These are phyloP conservation scores for Coleophora flavipennella DNA, from an alignment of 2,888 invertebrate species.

Conservation along the genomic window DNA sequence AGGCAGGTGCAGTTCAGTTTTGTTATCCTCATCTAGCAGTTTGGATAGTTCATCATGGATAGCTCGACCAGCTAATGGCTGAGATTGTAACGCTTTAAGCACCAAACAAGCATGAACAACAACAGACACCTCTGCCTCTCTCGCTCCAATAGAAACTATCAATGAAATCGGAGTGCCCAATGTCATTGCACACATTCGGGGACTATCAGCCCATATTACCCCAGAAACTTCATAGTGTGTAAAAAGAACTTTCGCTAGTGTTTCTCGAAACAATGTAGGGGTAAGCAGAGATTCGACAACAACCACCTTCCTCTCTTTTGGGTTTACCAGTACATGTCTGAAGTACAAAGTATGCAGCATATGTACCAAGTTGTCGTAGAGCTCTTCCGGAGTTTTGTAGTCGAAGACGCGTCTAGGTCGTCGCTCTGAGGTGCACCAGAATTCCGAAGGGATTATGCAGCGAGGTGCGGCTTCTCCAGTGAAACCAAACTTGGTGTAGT, in stretches of 20 bases:
- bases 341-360: conserved; percentile 92
- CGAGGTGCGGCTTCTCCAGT: conserved; percentile 91
- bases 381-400: conserved; percentile 76
- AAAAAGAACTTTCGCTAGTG: conserved; percentile 92
- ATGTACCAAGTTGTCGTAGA: conserved; percentile 89
- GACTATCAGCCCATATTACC: conserved; percentile 84
- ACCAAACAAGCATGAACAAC: conserved; percentile 91
- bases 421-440: conserved; percentile 77
- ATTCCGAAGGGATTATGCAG: conserved; percentile 86
- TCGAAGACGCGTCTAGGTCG: conserved; percentile 75
- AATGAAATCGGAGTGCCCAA: conserved; percentile 83
- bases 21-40: conserved; percentile 58
- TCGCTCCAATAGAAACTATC: conserved; percentile 90
- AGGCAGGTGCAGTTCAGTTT: conserved; percentile 55
- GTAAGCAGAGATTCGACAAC: conserved; percentile 92
- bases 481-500: conserved; percentile 96
- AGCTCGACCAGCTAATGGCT: conserved; percentile 83
- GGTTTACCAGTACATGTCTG: conserved; percentile 91
- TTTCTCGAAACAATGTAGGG: conserved; percentile 88
- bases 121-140: conserved; percentile 80
- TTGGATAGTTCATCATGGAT: conserved; percentile 76
- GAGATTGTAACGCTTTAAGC: conserved; percentile 86
- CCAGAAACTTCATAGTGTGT: conserved; percentile 87
- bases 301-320: conserved; percentile 93
- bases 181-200: conserved; percentile 86